Base-by-base conservation (phyloP, 2,113 vertebrate genomes). In the Ploceus nigricollis region DNA sequence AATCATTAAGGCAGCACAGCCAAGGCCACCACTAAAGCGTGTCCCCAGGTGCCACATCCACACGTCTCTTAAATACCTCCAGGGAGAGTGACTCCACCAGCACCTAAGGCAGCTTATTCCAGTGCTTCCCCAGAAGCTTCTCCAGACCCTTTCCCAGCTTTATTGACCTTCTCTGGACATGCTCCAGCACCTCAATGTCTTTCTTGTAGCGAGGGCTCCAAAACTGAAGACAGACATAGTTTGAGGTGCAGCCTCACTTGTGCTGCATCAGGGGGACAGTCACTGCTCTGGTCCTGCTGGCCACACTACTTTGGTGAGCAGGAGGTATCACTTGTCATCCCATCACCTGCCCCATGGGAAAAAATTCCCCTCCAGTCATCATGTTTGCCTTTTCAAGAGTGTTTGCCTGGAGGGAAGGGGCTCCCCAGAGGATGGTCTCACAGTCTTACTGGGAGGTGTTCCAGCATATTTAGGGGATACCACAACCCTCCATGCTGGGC, bases 401-500 rank as follows among this genome's bases (percentile, higher is more conserved):
- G 20, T 66, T 84, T 31, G 3, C 23, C 51, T 18, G 12, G 17
- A 71, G 33, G 15, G 20, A 78, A 75, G n/a, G 35, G 23, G 44
- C 1, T 87, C 11, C 39, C 11, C 5, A 22, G 40, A 24, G 25
- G 18, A 15, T 7, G 10, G 15, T 33, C n/a, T n/a, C n/a, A n/a
- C n/a, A n/a, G 31, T 37, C 45, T 73, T 40, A 72, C 45, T 42
- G 23, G 1, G 3, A 48, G 45, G n/a, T 78, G 37, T 61, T 45
- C 1, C 56, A 42, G 78, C 7, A 1, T 3, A 16, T 7, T 45
- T 3, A 45, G 56, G 76, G 90, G 20, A 70, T 8, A 33, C 24
- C 64, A 70, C 0, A 0, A 53, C 48, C 39, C 1, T 1, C 37
- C 2, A 2, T 0, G 0, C 47, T 13, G 17, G 78, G 48, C 44